Evolutionary conservation across 2,797 vertebrate genomes (phyloP).

Genomic region (Oreonectes daqikongensis): DNA sequence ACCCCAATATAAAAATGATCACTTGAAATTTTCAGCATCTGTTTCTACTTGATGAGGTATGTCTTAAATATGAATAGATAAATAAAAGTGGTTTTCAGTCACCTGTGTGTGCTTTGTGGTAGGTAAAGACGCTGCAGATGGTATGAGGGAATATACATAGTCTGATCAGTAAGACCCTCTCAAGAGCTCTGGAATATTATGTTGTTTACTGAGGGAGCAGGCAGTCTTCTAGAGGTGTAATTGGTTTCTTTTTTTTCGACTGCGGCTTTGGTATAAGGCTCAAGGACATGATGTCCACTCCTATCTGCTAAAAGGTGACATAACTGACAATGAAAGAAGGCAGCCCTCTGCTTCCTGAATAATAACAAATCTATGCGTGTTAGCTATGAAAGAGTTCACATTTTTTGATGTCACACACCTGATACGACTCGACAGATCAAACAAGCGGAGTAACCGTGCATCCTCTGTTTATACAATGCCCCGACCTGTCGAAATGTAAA

Average conservation of each 20-base stretch:
- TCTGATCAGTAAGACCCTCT: background rate
- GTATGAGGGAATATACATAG: background rate
- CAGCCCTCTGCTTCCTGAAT: slow-evolving; percentile 50
- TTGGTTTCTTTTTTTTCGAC: slow-evolving; percentile 42
- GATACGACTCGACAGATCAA: slow-evolving; percentile 41
- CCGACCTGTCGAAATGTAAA: slow-evolving; percentile 1
- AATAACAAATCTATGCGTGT: slow-evolving; percentile 44
- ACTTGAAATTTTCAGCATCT: too few relatives aligned
- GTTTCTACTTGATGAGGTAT: too few relatives aligned
- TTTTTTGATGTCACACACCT: slow-evolving; percentile 32
- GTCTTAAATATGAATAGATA: too few relatives aligned
- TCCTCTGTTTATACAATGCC: slow-evolving; percentile 5
- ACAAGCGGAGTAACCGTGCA: slow-evolving; percentile 3
- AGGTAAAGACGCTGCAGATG: background rate
- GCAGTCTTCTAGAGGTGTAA: slow-evolving; percentile 39
- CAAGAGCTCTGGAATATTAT: slow-evolving; percentile 18
- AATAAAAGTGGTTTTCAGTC: too few relatives aligned
- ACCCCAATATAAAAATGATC: too few relatives aligned
- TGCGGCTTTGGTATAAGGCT: slow-evolving; percentile 41
- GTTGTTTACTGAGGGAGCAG: slow-evolving; percentile 35
- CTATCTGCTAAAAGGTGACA: slow-evolving; percentile 44
- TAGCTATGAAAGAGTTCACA: slow-evolving; percentile 33
- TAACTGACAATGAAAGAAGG: slow-evolving; percentile 56
- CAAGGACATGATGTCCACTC: slow-evolving; percentile 58
- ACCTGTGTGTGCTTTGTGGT: background rate